phyloP scores from a whole-genome alignment of 2,888 invertebrate species.

The Tipula helvola region DNA sequence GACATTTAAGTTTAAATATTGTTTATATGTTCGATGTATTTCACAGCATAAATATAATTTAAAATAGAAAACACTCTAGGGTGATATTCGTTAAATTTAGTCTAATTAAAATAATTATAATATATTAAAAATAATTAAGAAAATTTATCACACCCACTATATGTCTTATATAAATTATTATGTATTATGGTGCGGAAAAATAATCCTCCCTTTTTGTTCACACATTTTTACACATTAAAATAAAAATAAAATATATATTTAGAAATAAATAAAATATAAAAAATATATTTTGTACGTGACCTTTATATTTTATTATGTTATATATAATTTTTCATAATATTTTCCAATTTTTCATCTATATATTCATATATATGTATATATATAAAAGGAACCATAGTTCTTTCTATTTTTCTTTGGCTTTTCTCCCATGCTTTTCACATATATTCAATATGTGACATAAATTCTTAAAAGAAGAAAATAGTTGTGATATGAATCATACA shows the following conservation, averaged over 20 bases:
- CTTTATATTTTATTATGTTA: slow-evolving; percentile 9
- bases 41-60: not conserved
- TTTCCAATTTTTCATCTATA: not conserved
- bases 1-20: not conserved
- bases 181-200: not conserved
- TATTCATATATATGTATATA: not conserved
- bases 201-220: not conserved
- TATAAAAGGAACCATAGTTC: not conserved
- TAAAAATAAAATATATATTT: not conserved
- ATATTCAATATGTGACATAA: slow-evolving; percentile 7
- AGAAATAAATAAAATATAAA: not conserved
- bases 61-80: not conserved
- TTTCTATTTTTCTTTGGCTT: not conserved
- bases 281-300: slow-evolving; percentile 8
- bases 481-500: not conserved
- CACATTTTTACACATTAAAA: not conserved
- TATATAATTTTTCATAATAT: not conserved
- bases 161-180: not conserved
- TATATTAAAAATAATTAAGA: slow-evolving; percentile 4
- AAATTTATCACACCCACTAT: not conserved
- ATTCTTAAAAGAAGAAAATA: slow-evolving; percentile 8
- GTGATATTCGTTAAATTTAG: slow-evolving; percentile 4
- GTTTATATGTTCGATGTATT: not conserved
- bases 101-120: slow-evolving; percentile 4
- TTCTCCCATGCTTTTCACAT: not conserved